A percentile compares a stretch with the other conserved stretches of the same genome.
Evolutionary conservation across 2,113 vertebrate species (phyloP).

Genomic region (Misgurnus anguillicaudatus): DNA sequence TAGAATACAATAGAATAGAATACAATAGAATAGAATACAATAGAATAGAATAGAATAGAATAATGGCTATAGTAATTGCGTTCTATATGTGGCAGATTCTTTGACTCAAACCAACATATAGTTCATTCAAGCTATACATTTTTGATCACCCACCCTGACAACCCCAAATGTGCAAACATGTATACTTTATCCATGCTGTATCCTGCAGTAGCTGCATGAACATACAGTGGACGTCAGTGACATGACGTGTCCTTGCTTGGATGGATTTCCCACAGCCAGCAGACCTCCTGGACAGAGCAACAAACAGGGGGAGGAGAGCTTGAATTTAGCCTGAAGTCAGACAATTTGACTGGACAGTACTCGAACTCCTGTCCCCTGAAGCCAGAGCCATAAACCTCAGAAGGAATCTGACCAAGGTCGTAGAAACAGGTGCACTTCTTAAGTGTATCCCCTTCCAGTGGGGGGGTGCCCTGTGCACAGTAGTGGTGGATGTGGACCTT

Average conservation of each 20-base stretch:
- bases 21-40: no score
- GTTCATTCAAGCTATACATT: no score
- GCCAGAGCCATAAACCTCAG: conserved; percentile 33
- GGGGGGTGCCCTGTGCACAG: background rate
- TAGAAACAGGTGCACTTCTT: conserved; percentile 55
- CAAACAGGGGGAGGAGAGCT: background rate
- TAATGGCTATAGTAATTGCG: no score
- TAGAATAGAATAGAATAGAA: no score
- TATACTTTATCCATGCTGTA: conserved; percentile 44
- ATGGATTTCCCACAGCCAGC: conserved; percentile 28
- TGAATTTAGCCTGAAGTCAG: conserved; percentile 34
- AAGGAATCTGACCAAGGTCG: conserved; percentile 59
- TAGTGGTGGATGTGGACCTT: conserved; percentile 4
- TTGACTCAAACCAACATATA: background rate
- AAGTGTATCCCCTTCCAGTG: conserved; percentile 32
- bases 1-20: no score
- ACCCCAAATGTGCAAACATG: conserved; percentile 24
- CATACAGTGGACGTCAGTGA: conserved; percentile 41
- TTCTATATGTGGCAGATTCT: no score
- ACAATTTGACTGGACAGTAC: conserved; percentile 27
- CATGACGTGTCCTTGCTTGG: conserved; percentile 9
- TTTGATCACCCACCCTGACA: background rate
- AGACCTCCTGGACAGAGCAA: conserved; percentile 23
- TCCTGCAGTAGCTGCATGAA: conserved; percentile 33
- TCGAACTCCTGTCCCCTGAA: conserved; percentile 2